Evolutionary conservation across 2,113 vertebrate species (phyloP).

Genomic region (Gracilinanus agilis): DNA sequence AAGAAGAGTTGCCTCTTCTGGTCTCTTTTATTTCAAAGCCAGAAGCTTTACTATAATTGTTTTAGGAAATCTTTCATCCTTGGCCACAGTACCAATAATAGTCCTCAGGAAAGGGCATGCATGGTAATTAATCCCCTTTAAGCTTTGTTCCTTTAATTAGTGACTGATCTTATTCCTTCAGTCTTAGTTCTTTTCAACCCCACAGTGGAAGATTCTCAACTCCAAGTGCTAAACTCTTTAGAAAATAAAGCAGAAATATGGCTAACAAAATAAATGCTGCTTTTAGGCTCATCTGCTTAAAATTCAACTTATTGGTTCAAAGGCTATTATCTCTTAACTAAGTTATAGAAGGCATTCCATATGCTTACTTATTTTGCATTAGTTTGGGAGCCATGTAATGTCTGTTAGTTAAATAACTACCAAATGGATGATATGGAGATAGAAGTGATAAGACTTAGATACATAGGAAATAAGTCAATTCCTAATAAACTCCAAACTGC

Average conservation of each 20-base stretch:
- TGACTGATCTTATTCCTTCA: not conserved
- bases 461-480: not conserved
- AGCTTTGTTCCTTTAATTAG: not conserved
- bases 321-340: not conserved
- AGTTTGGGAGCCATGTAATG: not conserved
- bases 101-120: not conserved
- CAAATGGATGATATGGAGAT: not conserved
- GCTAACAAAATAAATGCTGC: not conserved
- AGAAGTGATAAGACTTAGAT: not conserved
- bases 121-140: not conserved
- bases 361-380: not conserved
- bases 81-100: not conserved
- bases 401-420: not conserved
- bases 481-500: constrained; percentile 10
- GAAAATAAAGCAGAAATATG: not conserved
- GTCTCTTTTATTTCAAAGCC: not conserved
- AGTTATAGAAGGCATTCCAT: not conserved
- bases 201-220: not conserved
- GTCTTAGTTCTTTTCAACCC: not conserved
- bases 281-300: not conserved
- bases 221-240: not conserved
- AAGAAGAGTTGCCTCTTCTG: not conserved
- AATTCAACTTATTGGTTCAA: not conserved
- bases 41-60: not conserved
- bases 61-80: not conserved